Percentiles rank a stretch among this genome's conserved stretches.
phyloP scores from a whole-genome alignment of 1,140 invertebrate genomes.

The Melitaea cinxia region DNA sequence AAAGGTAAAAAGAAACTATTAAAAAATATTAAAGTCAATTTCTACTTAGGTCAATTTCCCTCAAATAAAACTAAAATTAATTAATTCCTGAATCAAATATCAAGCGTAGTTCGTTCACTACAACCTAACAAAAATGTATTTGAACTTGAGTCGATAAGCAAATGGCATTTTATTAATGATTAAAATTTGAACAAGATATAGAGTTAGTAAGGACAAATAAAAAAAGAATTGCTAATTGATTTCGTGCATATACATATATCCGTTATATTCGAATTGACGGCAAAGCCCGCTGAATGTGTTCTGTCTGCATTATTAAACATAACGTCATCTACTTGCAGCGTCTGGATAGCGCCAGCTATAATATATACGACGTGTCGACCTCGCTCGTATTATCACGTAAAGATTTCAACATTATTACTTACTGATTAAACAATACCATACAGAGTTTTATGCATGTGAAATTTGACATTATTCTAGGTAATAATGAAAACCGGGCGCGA shows the following conservation, averaged over 20 bases:
- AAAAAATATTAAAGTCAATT: too few species aligned
- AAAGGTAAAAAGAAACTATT: too few species aligned
- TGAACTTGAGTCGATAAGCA: too few species aligned
- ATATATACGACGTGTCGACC: slow-evolving; percentile 11
- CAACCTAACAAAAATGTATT: too few species aligned
- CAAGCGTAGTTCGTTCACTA: too few species aligned
- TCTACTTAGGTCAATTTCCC: too few species aligned
- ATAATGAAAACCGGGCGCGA: too few species aligned
- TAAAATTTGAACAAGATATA: too few species aligned
- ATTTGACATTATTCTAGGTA: background rate
- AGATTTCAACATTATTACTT: background rate
- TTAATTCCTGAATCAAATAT: too few species aligned
- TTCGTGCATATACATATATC: slow-evolving; percentile 2
- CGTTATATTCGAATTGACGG: slow-evolving; percentile 7
- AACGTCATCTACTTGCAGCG: slow-evolving; percentile 25
- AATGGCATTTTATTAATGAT: too few species aligned
- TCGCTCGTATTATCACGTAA: slow-evolving; percentile 1
- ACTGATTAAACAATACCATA: background rate
- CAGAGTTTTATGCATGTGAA: background rate
- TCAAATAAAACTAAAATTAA: too few species aligned
- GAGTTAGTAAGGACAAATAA: too few species aligned
- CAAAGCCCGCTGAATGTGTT: slow-evolving; percentile 27
- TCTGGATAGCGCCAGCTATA: slow-evolving; percentile 18
- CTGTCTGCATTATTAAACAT: slow-evolving; percentile 32
- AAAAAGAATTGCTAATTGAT: background rate